A percentile compares a stretch with the other conserved stretches of the same genome.
Evolutionary conservation across 2,888 invertebrate genomes (phyloP).

Genomic region (Callosobruchus maculatus): DNA sequence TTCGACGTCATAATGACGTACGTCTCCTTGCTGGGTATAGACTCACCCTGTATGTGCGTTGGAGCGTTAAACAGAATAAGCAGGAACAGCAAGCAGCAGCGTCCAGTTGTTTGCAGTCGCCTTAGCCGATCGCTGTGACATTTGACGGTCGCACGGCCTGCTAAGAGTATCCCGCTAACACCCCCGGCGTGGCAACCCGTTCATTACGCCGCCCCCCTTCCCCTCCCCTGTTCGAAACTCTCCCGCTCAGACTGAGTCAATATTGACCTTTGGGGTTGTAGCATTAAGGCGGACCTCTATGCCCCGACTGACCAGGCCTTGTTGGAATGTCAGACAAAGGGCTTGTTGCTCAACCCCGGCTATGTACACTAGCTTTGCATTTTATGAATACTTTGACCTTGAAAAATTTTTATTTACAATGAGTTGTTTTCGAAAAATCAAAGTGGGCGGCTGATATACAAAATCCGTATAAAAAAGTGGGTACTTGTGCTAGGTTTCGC

Average conservation of each 20-base stretch:
- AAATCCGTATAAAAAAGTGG: too few species aligned
- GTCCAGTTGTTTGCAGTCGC: background rate
- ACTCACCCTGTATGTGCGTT: too few species aligned
- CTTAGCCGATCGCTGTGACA: background rate
- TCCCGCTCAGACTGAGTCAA: background rate
- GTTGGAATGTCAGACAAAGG: background rate
- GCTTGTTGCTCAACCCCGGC: background rate
- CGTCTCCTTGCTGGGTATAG: too few species aligned
- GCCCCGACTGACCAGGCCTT: background rate
- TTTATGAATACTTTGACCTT: too few species aligned
- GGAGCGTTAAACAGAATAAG: too few species aligned
- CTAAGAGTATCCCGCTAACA: background rate
- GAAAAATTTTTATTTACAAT: too few species aligned
- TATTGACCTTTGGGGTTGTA: background rate
- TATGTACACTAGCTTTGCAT: background rate
- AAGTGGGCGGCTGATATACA: too few species aligned
- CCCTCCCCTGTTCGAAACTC: background rate
- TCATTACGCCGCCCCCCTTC: background rate
- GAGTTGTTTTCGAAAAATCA: too few species aligned
- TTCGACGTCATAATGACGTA: too few species aligned
- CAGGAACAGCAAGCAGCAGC: background rate
- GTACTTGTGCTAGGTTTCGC: too few species aligned
- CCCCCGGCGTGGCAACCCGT: background rate
- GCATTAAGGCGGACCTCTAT: background rate
- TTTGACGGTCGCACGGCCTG: background rate